Conservation (phyloP, 2,888 invertebrate genomes). For the Polylopha cassiicola region DNA sequence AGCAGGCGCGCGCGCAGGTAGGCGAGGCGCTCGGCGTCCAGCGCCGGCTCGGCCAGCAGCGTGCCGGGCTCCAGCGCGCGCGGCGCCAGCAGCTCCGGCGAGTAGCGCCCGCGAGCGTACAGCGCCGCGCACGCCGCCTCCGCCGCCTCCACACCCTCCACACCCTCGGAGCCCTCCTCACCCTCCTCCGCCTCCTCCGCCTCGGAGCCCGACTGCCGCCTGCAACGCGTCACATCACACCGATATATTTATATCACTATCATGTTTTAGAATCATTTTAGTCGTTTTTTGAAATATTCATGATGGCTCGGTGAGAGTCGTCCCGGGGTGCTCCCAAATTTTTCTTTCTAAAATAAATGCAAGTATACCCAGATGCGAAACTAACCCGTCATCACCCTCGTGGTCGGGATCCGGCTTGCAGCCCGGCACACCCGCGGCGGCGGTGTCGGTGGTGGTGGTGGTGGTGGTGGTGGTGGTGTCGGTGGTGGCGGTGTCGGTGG, state of each 20-base stretch:
- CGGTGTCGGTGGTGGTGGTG: too few species aligned
- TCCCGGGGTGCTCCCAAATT: too few species aligned
- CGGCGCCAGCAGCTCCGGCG: constrained; percentile 82
- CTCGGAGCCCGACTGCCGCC: background rate
- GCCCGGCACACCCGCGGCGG: too few species aligned
- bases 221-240: too few species aligned
- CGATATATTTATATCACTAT: too few species aligned
- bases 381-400: too few species aligned
- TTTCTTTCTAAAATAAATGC: too few species aligned
- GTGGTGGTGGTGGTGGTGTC: background rate
- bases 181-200: constrained; percentile 23
- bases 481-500: constrained; percentile 2
- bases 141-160: constrained; percentile 34
- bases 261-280: too few species aligned
- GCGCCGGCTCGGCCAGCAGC: constrained; percentile 84
- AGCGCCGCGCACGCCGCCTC: constrained; percentile 40
- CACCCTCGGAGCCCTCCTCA: constrained; percentile 25
- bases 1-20: constrained; percentile 83
- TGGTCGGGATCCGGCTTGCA: too few species aligned
- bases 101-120: constrained; percentile 90
- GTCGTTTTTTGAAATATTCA: too few species aligned
- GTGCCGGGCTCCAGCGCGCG: constrained; percentile 84
- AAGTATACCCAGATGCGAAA: too few species aligned
- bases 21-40: constrained; percentile 85
- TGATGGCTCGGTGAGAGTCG: too few species aligned